These are phyloP conservation scores for Agrotis segetum DNA, from an alignment of 2,888 invertebrate species.

Conservation along the genomic window DNA sequence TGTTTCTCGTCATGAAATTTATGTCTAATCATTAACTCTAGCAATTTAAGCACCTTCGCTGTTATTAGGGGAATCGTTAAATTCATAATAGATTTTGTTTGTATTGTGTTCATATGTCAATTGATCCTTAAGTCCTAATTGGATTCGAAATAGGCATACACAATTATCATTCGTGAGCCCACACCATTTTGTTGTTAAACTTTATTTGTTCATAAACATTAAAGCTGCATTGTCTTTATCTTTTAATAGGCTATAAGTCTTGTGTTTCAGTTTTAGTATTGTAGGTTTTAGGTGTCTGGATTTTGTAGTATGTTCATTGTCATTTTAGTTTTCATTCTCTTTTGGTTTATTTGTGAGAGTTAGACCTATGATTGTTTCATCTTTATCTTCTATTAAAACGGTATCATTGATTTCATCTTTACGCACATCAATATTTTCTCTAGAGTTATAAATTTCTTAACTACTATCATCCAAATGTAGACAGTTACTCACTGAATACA, in stretches of 20 bases:
- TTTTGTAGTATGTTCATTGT: conserved; percentile 11
- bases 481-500: conserved; percentile 15
- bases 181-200: conserved; percentile 24
- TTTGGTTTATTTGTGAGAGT: conserved; percentile 5
- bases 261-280: conserved; percentile 13
- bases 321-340: background rate
- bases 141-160: conserved; percentile 26
- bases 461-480: background rate
- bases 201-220: conserved; percentile 33
- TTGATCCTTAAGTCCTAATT: conserved; percentile 41
- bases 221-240: conserved; percentile 37
- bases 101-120: conserved; percentile 48
- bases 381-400: background rate
- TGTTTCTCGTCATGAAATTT: conserved; percentile 9
- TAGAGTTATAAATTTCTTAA: background rate
- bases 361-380: background rate
- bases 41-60: conserved; percentile 17
- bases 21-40: conserved; percentile 20
- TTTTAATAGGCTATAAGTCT: conserved; percentile 26
- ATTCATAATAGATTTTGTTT: conserved; percentile 22
- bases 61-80: conserved; percentile 22
- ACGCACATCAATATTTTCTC: background rate
- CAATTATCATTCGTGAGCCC: conserved; percentile 15
- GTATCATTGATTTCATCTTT: background rate
- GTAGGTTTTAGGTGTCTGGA: background rate